These are phyloP conservation scores for Hexactinellida sp. DNA, from an alignment of 37 sponge, comb jelly and placozoan genomes.

Conservation along the genomic window DNA sequence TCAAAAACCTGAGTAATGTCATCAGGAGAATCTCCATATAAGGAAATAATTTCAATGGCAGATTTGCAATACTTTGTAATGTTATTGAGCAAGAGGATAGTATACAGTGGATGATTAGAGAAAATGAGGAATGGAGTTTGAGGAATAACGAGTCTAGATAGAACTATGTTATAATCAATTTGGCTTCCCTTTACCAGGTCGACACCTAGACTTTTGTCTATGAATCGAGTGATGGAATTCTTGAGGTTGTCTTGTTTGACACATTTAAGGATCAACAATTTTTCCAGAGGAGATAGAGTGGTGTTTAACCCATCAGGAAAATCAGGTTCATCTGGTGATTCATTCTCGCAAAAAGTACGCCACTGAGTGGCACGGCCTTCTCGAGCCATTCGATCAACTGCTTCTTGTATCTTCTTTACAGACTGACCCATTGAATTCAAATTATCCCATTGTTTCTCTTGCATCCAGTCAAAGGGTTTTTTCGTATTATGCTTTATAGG, in stretches of 20 bases:
- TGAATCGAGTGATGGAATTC: background rate
- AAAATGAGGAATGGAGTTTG: background rate
- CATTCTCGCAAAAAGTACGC: background rate
- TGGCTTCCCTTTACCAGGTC: background rate
- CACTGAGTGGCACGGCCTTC: conserved; percentile 8
- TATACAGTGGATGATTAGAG: background rate
- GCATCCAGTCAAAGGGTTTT: conserved; percentile 6
- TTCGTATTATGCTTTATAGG: background rate
- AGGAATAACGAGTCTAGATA: background rate
- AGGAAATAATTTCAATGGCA: background rate
- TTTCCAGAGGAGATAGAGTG: background rate
- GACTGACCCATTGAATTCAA: conserved; percentile 3
- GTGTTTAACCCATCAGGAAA: conserved; percentile 10
- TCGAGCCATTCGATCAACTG: background rate
- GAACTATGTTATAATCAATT: background rate
- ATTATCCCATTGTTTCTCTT: conserved; percentile 14
- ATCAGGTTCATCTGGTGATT: background rate
- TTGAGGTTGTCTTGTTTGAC: conserved; percentile 5
- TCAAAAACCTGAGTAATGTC: background rate
- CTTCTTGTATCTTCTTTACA: background rate
- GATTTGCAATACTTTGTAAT: background rate
- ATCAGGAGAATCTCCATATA: background rate
- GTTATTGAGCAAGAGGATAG: background rate
- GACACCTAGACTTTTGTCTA: background rate
- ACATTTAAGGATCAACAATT: background rate